Percentiles rank a stretch among this genome's conserved stretches.
Conservation (phyloP, 2,113 vertebrate genomes). For the Lipotes vexillifer region DNA sequence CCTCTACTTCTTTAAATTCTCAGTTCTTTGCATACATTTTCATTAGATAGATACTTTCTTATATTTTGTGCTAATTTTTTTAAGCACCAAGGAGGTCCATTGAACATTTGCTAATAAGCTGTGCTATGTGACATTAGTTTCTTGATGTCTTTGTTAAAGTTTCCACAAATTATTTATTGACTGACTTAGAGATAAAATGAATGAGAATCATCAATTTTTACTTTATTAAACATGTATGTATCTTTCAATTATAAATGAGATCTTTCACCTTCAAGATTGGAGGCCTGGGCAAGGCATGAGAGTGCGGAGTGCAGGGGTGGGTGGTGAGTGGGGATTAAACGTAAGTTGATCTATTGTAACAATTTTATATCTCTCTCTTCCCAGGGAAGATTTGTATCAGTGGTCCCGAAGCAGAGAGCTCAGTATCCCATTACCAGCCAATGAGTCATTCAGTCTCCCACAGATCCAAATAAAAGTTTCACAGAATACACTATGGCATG, state of each 20-base stretch:
- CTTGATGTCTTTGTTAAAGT: slow-evolving; percentile 32
- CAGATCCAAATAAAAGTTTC: slow-evolving; percentile 75
- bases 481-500: slow-evolving; percentile 66
- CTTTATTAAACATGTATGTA: neutral
- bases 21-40: neutral
- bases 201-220: slow-evolving; percentile 14
- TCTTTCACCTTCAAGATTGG: neutral
- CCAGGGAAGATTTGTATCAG: slow-evolving; percentile 60
- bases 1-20: neutral
- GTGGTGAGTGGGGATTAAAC: slow-evolving; percentile 9
- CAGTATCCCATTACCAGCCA: slow-evolving; percentile 68
- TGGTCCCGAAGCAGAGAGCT: slow-evolving; percentile 47
- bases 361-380: slow-evolving; percentile 42
- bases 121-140: slow-evolving; percentile 22
- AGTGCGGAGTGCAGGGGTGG: neutral
- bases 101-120: slow-evolving; percentile 1
- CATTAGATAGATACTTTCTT: neutral
- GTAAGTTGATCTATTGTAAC: slow-evolving; percentile 41
- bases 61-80: neutral
- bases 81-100: neutral
- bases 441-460: slow-evolving; percentile 72
- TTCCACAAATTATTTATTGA: slow-evolving; percentile 38
- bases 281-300: neutral
- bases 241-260: slow-evolving; percentile 1
- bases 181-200: slow-evolving; percentile 21